These are phyloP conservation scores for Mesocentrotus franciscanus DNA, from an alignment of 53 echinoderm and acorn worm genomes.

Conservation along the genomic window DNA sequence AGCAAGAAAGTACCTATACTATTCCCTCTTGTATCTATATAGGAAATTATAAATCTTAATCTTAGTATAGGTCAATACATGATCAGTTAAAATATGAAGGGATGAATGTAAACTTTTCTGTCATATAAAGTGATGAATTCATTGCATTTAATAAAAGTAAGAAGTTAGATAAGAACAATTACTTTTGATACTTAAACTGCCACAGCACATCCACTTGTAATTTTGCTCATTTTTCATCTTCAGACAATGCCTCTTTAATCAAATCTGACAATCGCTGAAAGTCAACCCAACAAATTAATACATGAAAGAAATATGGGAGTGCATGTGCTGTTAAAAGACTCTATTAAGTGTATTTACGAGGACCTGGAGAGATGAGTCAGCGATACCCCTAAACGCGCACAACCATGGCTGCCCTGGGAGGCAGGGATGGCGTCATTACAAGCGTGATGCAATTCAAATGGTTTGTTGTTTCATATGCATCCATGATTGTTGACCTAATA, in stretches of 20 bases:
- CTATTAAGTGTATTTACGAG: neutral
- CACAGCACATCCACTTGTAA: too few relatives aligned
- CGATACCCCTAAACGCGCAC: neutral
- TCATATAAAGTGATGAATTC: too few relatives aligned
- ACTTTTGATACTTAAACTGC: too few relatives aligned
- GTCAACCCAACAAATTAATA: neutral
- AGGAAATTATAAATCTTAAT: too few relatives aligned
- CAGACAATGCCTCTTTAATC: constrained; percentile 13
- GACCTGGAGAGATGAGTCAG: neutral
- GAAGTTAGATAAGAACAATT: too few relatives aligned
- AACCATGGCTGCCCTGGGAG: neutral
- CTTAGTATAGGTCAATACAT: too few relatives aligned
- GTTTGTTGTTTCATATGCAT: neutral
- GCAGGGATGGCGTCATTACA: neutral
- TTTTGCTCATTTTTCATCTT: neutral
- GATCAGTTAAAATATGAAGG: too few relatives aligned
- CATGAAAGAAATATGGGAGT: neutral
- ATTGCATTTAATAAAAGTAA: too few relatives aligned
- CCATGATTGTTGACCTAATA: neutral
- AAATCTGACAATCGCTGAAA: neutral
- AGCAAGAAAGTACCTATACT: too few relatives aligned
- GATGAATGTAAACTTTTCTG: too few relatives aligned
- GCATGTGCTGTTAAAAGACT: neutral
- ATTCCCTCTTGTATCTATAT: too few relatives aligned
- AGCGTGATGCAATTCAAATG: neutral